Evolutionary conservation across 2,113 vertebrate species (phyloP).

Genomic region (Etheostoma cragini): DNA sequence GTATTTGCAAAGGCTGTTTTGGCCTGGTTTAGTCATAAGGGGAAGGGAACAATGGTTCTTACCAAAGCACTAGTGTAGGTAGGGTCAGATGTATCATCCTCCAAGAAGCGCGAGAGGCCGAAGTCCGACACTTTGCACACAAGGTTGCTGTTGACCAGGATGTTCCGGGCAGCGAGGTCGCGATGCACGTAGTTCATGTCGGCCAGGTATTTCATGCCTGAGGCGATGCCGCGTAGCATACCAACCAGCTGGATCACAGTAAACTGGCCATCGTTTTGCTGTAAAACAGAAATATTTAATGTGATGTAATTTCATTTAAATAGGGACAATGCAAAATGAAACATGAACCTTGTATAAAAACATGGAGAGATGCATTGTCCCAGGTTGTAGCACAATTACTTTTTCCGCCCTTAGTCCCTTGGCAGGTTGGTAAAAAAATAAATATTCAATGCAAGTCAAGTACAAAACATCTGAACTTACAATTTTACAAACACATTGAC

Average conservation of each 20-base stretch:
- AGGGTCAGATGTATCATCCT: slow-evolving; percentile 97
- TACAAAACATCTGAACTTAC: too few relatives aligned
- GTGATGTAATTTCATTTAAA: too few relatives aligned
- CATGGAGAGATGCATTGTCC: too few relatives aligned
- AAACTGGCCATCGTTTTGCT: slow-evolving; percentile 99
- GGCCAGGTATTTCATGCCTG: slow-evolving; percentile 97
- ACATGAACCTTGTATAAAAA: too few relatives aligned
- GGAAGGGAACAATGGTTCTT: slow-evolving; percentile 48
- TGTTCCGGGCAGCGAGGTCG: slow-evolving; percentile 96
- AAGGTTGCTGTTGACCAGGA: slow-evolving; percentile 98
- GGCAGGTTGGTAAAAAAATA: too few relatives aligned
- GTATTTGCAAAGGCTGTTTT: not conserved
- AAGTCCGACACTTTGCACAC: slow-evolving; percentile 99
- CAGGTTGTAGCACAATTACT: too few relatives aligned
- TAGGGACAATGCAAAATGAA: too few relatives aligned
- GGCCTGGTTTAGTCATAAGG: not conserved
- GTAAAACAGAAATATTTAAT: slow-evolving; percentile 24
- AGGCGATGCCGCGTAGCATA: slow-evolving; percentile 95
- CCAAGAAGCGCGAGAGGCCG: slow-evolving; percentile 96
- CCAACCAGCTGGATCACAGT: slow-evolving; percentile 98
- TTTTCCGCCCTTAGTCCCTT: too few relatives aligned
- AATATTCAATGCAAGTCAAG: too few relatives aligned
- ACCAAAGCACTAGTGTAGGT: slow-evolving; percentile 99
- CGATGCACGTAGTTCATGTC: slow-evolving; percentile 99
- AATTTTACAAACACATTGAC: too few relatives aligned